Base-by-base conservation (phyloP, 2,113 vertebrate species). In the Hystrix cristata region DNA sequence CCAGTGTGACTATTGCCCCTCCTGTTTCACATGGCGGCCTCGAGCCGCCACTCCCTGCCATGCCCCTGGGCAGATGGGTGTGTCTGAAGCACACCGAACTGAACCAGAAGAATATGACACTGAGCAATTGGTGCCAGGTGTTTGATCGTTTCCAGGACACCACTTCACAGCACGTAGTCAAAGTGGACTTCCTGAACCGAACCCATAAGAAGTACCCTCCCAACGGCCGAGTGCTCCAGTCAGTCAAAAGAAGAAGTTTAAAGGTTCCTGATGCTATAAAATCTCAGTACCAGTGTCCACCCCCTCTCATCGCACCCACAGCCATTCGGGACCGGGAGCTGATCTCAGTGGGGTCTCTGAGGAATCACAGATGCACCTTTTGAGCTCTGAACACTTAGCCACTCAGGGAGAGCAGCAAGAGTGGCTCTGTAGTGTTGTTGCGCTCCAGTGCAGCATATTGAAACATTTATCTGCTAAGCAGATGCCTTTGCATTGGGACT, bases 221-320 rank as follows among this genome's bases (percentile, higher is more conserved):
- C 4, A 99, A 99, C 97, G 99, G 99, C 43, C 99, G 99, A 69
- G 98, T 98, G 95, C 97, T 98, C 95, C 99, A 99, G 83, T 99
- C 99, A 48, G 98, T 99, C 97, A 99, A 98, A 98, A 99, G 99
- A 98, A 99, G 99, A 98, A 99, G 99, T 74, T 98, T 99, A 92
- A 99, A 99, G 99, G 99, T 99, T 98, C 99, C 99, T 43, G 99
- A 99, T 98, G 99, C 99, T 97, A 99, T 99, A 96, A 99, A 99
- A 98, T 99, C 99, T 95, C 99, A 99, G 76, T 99, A 99, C 98
- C 99, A 98, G 98, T 99, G 99, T 96, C 99, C 99, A 72, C 99
- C 99, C 76, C 97, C 99, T 62, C 98, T 99, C 95, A 98, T 99
- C 97, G 98, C 99, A 88, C 99, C 99, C 29, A 99, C 99, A n/a